These are phyloP conservation scores for Argyra leucocephala DNA, from an alignment of 2,888 invertebrate genomes.

Conservation along the genomic window DNA sequence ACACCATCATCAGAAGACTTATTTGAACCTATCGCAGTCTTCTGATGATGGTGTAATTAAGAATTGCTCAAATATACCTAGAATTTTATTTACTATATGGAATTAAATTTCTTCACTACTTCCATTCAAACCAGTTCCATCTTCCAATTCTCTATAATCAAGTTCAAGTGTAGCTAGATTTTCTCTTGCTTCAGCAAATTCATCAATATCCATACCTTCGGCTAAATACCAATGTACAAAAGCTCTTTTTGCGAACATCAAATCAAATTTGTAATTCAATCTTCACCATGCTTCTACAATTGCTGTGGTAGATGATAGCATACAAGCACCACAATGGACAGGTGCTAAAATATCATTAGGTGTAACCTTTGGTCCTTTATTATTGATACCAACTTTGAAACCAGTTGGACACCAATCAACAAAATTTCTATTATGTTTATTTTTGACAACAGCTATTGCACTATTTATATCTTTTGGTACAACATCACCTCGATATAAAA, in stretches of 20 bases:
- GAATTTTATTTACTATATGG: too few species aligned
- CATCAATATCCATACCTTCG: constrained; percentile 29
- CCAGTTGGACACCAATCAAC: constrained; percentile 89
- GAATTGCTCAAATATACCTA: too few species aligned
- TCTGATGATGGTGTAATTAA: too few species aligned
- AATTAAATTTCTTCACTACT: constrained; percentile 17
- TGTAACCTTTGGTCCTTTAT: constrained; percentile 65
- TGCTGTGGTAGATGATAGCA: constrained; percentile 77
- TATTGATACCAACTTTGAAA: constrained; percentile 71
- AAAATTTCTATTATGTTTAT: constrained; percentile 62
- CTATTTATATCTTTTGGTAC: constrained; percentile 76
- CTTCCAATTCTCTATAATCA: constrained; percentile 29
- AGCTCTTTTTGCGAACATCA: constrained; percentile 85
- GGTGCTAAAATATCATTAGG: constrained; percentile 64
- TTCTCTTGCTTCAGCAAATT: constrained; percentile 29
- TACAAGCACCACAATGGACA: constrained; percentile 74
- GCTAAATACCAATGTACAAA: constrained; percentile 78
- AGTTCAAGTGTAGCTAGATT: constrained; percentile 30
- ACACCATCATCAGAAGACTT: too few species aligned
- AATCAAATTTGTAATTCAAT: constrained; percentile 82
- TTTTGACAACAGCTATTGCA: constrained; percentile 63
- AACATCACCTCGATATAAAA: constrained; percentile 75
- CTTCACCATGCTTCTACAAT: constrained; percentile 79
- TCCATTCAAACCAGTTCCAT: constrained; percentile 18
- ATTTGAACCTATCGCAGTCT: too few species aligned